Base-by-base conservation (phyloP, 1,140 invertebrate species). In the Drosophila pruinosa region DNA sequence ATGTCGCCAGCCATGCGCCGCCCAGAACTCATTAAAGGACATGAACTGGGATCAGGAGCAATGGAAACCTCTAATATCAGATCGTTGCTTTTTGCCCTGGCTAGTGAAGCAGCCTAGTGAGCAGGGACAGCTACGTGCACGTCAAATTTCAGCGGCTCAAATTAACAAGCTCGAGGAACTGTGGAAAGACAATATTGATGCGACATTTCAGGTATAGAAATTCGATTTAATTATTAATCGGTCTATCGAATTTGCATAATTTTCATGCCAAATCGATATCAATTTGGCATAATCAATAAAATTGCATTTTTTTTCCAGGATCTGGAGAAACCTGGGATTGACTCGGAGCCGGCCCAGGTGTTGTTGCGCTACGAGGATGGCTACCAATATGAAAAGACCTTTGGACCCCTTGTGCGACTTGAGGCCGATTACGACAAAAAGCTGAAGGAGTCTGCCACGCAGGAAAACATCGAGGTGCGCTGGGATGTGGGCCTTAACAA, bases 1-100 rank as follows among this genome's bases (percentile, higher is more conserved):
- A 0, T 99, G 99, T 90, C 94, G 99, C 1, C 97, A 99, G 92
- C 99, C 99, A 3, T 99, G 99, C 93, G 98, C 98, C 52, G 97
- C 98, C 4, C 97, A 99, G 91, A 98, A 95, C 90, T 98, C 97
- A 31, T 92, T 99, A 6, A 98, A 99, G 92, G 98, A 99, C 91
- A 98, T 99, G 97, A 99, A 99, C 91, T 99, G 98, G 98, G 98
- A 99, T 93, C 97, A 98, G 92, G 98, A 98, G 63, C 97, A 99
- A 91, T 99, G 99, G 99, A 99, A 99, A 91, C 98, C 99, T 0
- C 92, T 99, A 8, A 98, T 99, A 54, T 95, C 97, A 75, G 99
- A 99, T 92, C 95, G 98, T 19, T 97, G 97, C 81, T 98, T 99
- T 90, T 91, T 99, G 7, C 95, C 97, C 0, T 99, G 99, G 99